Base-by-base conservation (phyloP, 2,113 vertebrate genomes). In the Alligator sinensis region DNA sequence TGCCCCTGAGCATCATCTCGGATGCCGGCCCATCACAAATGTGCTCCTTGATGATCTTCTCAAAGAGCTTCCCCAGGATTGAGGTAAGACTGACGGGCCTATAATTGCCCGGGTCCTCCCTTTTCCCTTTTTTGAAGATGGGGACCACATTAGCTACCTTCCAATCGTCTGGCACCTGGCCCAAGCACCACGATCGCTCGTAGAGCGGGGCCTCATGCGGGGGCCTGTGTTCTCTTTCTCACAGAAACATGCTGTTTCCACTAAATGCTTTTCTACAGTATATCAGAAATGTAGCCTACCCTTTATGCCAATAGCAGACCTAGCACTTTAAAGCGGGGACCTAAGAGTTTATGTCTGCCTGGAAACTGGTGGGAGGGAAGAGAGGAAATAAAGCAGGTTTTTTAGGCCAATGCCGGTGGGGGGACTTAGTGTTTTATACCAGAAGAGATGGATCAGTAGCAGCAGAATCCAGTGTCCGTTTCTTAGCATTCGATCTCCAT, bases 401-500 rank as follows among this genome's bases (percentile, higher is more conserved):
- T 90, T 61, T 28, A 64, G 87, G 61, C 87, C 77, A 77, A 1
- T 79, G 88, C 21, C 38, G 54, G 14, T 47, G 28, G 70, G 82
- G 76, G 80, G 11, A 91, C 74, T 93, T 78, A 84, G n/a, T 93
- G 28, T 70, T 63, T 12, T 5, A 17, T 30, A 9, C 24, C 62
- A 34, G 72, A 81, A 92, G 28, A 30, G 82, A 87, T 84, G 24
- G n/a, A 72, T 87, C 28, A 80, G 34, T 74, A 79, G 60, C 1
- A 2, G 72, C 68, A 88, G 77, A 89, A 90, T 92, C 89, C 68
- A 64, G n/a, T 92, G 77, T 94, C 74, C 86, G 59, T 34, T 58
- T 57, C 60, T 87, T 68, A 87, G 83, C 62, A 86, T 94, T 96
- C 94, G 82, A 97, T 97, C 92, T 88, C 97, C 88, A 97, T 95